Evolutionary conservation across 2,113 vertebrate species (phyloP).

Genomic region (Oryzias curvinotus): DNA sequence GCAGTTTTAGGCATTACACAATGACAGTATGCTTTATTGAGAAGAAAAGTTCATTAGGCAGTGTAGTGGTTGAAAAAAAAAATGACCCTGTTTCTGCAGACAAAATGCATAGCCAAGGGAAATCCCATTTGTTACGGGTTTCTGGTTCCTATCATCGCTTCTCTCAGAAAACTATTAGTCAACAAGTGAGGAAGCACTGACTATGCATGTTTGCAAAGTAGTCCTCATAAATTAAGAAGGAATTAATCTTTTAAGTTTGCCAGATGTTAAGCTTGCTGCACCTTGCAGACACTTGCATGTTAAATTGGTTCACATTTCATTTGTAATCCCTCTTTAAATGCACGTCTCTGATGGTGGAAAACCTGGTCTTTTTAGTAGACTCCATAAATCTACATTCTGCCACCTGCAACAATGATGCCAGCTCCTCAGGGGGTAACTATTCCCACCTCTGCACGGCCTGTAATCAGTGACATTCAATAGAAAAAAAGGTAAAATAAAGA

Average conservation of each 20-base stretch:
- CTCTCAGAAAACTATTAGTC: constrained; percentile 48
- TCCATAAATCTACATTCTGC: constrained; percentile 60
- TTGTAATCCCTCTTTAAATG: constrained; percentile 54
- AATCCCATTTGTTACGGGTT: not conserved
- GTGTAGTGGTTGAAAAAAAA: too few species aligned
- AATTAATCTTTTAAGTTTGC: constrained; percentile 54
- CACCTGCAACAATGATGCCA: constrained; percentile 64
- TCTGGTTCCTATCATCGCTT: constrained; percentile 29
- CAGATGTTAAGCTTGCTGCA: constrained; percentile 57
- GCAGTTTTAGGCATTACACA: too few species aligned
- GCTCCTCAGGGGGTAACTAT: constrained; percentile 54
- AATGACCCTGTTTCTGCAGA: not conserved
- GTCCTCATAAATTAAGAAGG: constrained; percentile 42
- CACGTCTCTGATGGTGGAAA: constrained; percentile 54
- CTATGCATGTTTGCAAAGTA: constrained; percentile 44
- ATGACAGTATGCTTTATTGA: too few species aligned
- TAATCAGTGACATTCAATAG: constrained; percentile 35
- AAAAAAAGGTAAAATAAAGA: constrained; percentile 51
- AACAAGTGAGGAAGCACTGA: constrained; percentile 44
- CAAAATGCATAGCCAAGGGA: not conserved
- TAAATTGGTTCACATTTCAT: constrained; percentile 61
- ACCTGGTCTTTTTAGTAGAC: constrained; percentile 69
- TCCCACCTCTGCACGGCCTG: constrained; percentile 50
- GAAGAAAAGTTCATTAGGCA: too few species aligned
- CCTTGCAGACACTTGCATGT: constrained; percentile 51